Percentiles rank a stretch among this genome's conserved stretches.
phyloP scores from a whole-genome alignment of 2,888 invertebrate genomes.

The Amorpha juglandis region DNA sequence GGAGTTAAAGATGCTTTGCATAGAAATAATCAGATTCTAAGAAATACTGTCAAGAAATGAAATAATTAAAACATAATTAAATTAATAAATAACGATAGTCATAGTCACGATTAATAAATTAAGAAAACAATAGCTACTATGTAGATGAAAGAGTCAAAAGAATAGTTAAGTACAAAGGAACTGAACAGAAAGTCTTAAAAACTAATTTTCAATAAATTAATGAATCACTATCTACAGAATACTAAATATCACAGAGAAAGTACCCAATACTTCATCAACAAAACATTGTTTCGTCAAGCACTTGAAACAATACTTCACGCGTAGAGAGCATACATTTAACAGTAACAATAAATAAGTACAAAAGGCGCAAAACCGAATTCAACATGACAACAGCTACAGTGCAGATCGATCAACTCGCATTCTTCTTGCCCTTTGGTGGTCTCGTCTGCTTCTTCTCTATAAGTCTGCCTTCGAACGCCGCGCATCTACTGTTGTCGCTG shows the following conservation, averaged over 20 bases:
- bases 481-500: slow-evolving; percentile 52
- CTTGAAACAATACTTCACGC: slow-evolving; percentile 61
- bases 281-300: slow-evolving; percentile 75
- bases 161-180: slow-evolving; percentile 62
- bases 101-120: slow-evolving; percentile 49
- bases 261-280: slow-evolving; percentile 83
- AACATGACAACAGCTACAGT: background rate
- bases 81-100: slow-evolving; percentile 56
- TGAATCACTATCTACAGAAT: slow-evolving; percentile 75
- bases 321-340: slow-evolving; percentile 53
- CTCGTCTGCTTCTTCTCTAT: slow-evolving; percentile 57
- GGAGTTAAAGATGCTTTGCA: slow-evolving; percentile 47
- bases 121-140: slow-evolving; percentile 41
- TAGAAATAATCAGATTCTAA: slow-evolving; percentile 51
- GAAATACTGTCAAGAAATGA: slow-evolving; percentile 43
- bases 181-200: slow-evolving; percentile 67
- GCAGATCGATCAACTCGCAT: slow-evolving; percentile 39
- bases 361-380: slow-evolving; percentile 44
- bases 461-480: slow-evolving; percentile 57
- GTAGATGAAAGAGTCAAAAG: slow-evolving; percentile 31
- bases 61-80: slow-evolving; percentile 50
- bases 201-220: slow-evolving; percentile 80
- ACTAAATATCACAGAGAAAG: slow-evolving; percentile 84
- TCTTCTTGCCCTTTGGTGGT: slow-evolving; percentile 37
- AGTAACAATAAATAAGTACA: slow-evolving; percentile 55